Base-by-base conservation (phyloP, 1,140 invertebrate genomes). In the Wiebesia pumilae region DNA sequence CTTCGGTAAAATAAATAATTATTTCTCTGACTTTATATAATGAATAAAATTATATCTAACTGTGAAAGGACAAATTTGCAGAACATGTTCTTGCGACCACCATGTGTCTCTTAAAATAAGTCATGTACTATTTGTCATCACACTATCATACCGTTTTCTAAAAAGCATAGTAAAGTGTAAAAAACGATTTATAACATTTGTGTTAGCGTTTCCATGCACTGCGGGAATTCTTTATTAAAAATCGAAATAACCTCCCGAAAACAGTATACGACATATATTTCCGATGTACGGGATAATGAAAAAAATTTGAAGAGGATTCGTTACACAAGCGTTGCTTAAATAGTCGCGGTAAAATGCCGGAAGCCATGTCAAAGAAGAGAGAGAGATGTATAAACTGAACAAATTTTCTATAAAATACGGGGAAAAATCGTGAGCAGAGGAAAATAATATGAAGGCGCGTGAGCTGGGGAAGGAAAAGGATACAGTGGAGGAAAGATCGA, bases 171-270 rank as follows among this genome's bases (percentile, higher is more conserved):
- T 9, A 71, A 80, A 83, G 69, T 80, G 58, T 67, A 78, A 77
- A 35, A 80, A 69, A 30, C 84, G 84, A 86, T 86, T 86, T 86
- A 86, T 86, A 86, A 86, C 79, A 86, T 86, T 86, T 86, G 75
- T 38, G 77, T 47, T 51, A 38, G 19, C 43, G 24, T 54, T 65
- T 81, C 38, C 16, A 33, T 19, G 81, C 67, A 21, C 81, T 43
- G 67, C 81, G 43, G 65, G 35, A 43, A 75, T 83, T 30, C 71
- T 24, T 33, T 24, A 47, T 51, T 38, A n/a, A 82, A 51, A 82
- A 35, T 30, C 24, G 33, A 35, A 83, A 35, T 19, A 73, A 24
- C n/a, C 43, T 4, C 27, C 12, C 58, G 77, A 67, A 85, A 71
- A 58, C 43, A 69, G 73, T 43, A 38, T 62, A 77, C 78, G 30